Conservation (phyloP, 2,113 vertebrate genomes). For the Bubalus kerabau region DNA sequence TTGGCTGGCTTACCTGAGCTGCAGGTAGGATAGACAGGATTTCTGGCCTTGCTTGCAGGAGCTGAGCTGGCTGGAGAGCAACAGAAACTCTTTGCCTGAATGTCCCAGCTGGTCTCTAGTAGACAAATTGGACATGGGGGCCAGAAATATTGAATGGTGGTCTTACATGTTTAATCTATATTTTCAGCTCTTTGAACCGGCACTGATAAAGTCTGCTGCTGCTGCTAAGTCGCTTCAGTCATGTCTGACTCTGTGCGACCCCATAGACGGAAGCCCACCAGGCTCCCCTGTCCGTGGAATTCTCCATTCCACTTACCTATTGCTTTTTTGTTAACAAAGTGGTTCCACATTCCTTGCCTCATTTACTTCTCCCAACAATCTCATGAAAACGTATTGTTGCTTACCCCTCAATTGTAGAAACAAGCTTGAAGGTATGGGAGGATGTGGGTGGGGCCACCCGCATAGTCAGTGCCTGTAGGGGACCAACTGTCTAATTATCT, state of each 20-base stretch:
- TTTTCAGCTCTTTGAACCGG: background rate
- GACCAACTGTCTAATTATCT: too few relatives aligned
- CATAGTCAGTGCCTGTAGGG: background rate
- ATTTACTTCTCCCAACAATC: too few relatives aligned
- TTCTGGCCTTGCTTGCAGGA: background rate
- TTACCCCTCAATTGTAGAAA: background rate
- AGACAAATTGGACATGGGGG: accelerated
- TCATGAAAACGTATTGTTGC: accelerated
- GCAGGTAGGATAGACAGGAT: background rate
- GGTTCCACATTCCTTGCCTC: background rate
- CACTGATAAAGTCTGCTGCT: background rate
- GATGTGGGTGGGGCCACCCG: too few relatives aligned
- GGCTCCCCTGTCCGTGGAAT: too few relatives aligned
- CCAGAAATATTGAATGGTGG: background rate
- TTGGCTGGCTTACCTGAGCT: background rate
- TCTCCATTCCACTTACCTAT: accelerated
- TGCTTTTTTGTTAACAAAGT: background rate
- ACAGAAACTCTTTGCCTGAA: background rate
- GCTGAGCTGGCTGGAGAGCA: background rate
- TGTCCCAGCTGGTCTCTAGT: background rate
- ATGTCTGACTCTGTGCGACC: too few relatives aligned
- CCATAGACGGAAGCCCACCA: too few relatives aligned
- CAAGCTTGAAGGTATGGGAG: accelerated
- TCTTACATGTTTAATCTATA: accelerated
- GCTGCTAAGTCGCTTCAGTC: too few relatives aligned